phyloP scores from a whole-genome alignment of 2,888 invertebrate species.

The Camponotus fellah region DNA sequence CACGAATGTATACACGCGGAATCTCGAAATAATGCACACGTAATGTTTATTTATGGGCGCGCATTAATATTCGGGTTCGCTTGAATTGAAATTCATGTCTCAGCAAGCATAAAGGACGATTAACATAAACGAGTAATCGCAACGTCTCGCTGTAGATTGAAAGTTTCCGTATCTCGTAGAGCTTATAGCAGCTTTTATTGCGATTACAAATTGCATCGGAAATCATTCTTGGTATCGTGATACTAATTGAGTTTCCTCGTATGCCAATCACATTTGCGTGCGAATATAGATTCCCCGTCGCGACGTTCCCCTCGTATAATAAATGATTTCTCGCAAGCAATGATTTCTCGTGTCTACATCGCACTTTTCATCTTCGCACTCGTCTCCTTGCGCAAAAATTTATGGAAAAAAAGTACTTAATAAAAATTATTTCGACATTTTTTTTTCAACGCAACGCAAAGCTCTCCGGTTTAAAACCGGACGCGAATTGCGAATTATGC shows the following conservation, averaged over 20 bases:
- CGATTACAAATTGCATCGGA: neutral
- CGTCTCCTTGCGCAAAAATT: neutral
- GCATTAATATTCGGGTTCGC: constrained; percentile 1
- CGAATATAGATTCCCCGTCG: neutral
- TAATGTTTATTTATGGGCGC: neutral
- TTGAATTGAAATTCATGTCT: neutral
- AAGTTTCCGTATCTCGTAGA: neutral
- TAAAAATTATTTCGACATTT: neutral
- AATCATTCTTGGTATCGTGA: neutral
- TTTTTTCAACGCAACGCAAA: constrained; percentile 2
- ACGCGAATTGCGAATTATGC: constrained; percentile 41
- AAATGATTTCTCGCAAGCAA: neutral
- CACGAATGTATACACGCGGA: neutral
- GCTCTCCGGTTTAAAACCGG: constrained; percentile 24
- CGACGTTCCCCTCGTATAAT: neutral
- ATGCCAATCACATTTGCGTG: neutral
- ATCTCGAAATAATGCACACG: neutral
- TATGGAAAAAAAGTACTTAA: constrained; percentile 1
- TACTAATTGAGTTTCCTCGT: constrained; percentile 9
- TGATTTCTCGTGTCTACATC: neutral
- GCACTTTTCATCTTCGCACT: neutral
- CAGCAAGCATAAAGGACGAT: neutral
- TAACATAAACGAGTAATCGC: neutral
- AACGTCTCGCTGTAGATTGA: neutral
- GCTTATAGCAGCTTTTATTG: constrained; percentile 16